Evolutionary conservation across 2,888 invertebrate genomes (phyloP), one percentile per base, ranked within the genome.

Genomic region (Julus scanicus): DNA sequence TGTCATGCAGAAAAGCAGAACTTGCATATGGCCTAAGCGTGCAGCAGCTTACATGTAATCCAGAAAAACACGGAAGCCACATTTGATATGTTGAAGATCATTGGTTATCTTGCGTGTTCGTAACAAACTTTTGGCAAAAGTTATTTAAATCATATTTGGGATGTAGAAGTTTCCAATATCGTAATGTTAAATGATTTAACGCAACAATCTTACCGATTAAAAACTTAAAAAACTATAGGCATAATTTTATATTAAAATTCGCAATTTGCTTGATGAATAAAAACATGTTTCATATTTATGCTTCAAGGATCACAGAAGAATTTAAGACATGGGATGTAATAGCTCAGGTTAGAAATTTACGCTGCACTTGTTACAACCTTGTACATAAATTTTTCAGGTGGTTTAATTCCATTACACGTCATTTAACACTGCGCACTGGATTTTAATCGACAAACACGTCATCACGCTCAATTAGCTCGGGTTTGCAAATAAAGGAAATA

Each of bases 1-100:
- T 71, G 63, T 71, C 63, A 29, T 20, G 20, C 0, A 29, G 63
- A 71, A 29, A 9, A 2, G 57, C 2, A 57, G 57, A 15, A 17
- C n/a, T 17, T 11, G 57, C 44, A 44, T 5, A 44, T 44, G 44
- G 44, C 57, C n/a, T 57, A 57, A 57, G 57, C 57, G 15, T 17
- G 57, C 17, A 17, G 57, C 57, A 57, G 57, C 57, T 57, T 57
- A 71, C 5, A 20, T n/a, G 63, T 71, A 71, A 71, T 71, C 63
- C 20, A 71, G 63, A 71, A 71, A 71, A 71, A 71, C 63, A 71
- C 63, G 63, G 63, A 71, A 71, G 63, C 63, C 63, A 71, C 63
- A 71, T 71, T 71, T 71, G 20, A 8, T 29, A 71, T 71, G 63
- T 1, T 2, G 8, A 11, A 71, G 20, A 71, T 20, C 20, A 71